Evolutionary conservation across 2,797 vertebrate species (phyloP).

Genomic region (Tokudaia tokunoshimensis): DNA sequence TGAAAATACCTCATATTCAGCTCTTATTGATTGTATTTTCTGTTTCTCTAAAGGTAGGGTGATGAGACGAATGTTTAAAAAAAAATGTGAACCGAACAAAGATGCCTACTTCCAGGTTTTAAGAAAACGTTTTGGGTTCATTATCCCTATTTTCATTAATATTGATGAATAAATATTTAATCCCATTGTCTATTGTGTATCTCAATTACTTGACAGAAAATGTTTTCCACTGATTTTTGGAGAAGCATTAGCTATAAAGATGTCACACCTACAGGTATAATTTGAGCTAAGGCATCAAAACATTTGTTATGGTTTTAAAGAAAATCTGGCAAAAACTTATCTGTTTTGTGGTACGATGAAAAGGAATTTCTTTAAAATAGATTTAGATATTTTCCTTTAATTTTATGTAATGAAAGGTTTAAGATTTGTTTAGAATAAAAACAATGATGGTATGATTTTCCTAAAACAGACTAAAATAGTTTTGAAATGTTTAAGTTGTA

Average conservation of each 20-base stretch:
- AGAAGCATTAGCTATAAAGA: slow-evolving; percentile 57
- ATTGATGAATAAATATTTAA: slow-evolving; percentile 12
- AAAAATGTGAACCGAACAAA: slow-evolving; percentile 53
- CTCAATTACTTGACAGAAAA: slow-evolving; percentile 54
- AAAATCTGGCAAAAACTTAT: slow-evolving; percentile 55
- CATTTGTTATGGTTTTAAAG: slow-evolving; percentile 34
- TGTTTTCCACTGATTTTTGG: slow-evolving; percentile 59
- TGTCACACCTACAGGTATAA: slow-evolving; percentile 58
- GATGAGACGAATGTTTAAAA: neutral
- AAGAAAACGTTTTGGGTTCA: neutral
- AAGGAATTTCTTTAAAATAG: slow-evolving; percentile 46
- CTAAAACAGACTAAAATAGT: slow-evolving; percentile 63
- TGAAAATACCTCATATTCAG: neutral
- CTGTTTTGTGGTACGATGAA: slow-evolving; percentile 34
- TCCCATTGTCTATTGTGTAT: neutral
- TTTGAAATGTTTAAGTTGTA: slow-evolving; percentile 71
- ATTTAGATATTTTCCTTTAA: slow-evolving; percentile 54
- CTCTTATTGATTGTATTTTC: slow-evolving; percentile 61
- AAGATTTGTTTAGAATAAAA: slow-evolving; percentile 57
- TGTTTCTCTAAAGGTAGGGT: slow-evolving; percentile 17
- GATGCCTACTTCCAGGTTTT: neutral
- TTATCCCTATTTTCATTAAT: slow-evolving; percentile 27
- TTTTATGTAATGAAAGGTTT: slow-evolving; percentile 60
- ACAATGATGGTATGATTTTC: slow-evolving; percentile 3
- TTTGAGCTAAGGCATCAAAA: neutral